Base-by-base conservation (phyloP, 64 coral and sea anemone genomes). In the Catalaphyllia jardinei region DNA sequence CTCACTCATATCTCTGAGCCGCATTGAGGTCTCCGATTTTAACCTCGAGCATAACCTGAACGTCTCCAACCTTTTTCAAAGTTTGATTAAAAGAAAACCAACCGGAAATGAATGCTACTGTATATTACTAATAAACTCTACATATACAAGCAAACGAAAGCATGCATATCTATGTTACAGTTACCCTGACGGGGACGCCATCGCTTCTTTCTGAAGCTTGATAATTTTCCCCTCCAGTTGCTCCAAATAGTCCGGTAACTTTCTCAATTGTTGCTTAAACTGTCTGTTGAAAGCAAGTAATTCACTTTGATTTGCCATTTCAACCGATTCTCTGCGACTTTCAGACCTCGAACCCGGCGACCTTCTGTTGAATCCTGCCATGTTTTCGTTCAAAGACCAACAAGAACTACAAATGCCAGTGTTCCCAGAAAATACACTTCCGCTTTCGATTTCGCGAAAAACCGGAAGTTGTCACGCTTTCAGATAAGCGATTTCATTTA, bases 381-480 rank as follows among this genome's bases (percentile, higher is more conserved):
- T 76, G 30, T 49, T 76, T 2, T 35, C 39, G 13, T 17, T 33
- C 10, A 17, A 39, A 22, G 38, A 35, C 8, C 16, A 1, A 19
- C 13, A 38, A 76, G 73, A 46, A 46, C 42, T 14, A 10, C 5
- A 75, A 75, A 15, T n/a, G 1, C 1, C 6, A 46, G 20, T 52
- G 28, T 78, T 78, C 49, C 75, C 49, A 18, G 75, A 78, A 78
- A 78, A 46, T 10, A 18, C 31, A 54, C 75, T 78, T 78, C 75
- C 75, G 75, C 75, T 24, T 77, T 54, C 75, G 8, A 24, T 78
- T 78, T 78, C 75, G n/a, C 8, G 3, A 49, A 78, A 78, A 78
- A 78, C 42, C 75, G 75, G 75, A 78, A 78, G 75, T 54, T 55
- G 75, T 52, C 75, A 78, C 24, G 75, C 75, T 38, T 3, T 76